Percentiles rank a stretch among this genome's conserved stretches.
phyloP scores from a whole-genome alignment of 2,113 vertebrate species.

The Cinclus mexicanus region DNA sequence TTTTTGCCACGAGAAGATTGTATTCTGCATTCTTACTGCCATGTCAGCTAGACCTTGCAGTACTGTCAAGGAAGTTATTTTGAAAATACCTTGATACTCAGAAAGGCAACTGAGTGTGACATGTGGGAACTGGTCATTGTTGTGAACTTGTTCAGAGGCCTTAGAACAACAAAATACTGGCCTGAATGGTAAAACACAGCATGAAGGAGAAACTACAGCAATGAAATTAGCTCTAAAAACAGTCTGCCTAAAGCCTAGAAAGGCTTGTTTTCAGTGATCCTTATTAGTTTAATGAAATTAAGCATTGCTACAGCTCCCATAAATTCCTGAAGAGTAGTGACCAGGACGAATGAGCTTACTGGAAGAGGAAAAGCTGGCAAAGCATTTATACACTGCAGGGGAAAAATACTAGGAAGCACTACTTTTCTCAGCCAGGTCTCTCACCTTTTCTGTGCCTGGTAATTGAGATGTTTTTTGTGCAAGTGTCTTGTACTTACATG shows the following conservation, averaged over 20 bases:
- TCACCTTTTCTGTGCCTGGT: neutral
- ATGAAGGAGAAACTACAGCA: neutral
- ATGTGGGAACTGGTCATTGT: neutral
- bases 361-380: neutral
- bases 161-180: neutral
- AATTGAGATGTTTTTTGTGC: neutral
- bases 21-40: neutral
- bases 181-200: neutral
- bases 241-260: neutral
- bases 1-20: neutral
- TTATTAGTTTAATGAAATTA: conserved; percentile 8
- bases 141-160: neutral
- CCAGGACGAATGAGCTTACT: neutral
- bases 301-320: neutral
- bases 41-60: neutral
- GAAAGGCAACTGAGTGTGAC: neutral
- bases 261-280: neutral
- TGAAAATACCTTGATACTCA: neutral
- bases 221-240: neutral
- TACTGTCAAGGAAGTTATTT: neutral
- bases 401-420: neutral
- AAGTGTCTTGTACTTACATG: neutral
- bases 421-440: neutral
- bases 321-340: neutral
- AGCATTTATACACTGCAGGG: neutral